Evolutionary conservation across 2,888 invertebrate species (phyloP).

Genomic region (Hirtodrosophila trivittata): DNA sequence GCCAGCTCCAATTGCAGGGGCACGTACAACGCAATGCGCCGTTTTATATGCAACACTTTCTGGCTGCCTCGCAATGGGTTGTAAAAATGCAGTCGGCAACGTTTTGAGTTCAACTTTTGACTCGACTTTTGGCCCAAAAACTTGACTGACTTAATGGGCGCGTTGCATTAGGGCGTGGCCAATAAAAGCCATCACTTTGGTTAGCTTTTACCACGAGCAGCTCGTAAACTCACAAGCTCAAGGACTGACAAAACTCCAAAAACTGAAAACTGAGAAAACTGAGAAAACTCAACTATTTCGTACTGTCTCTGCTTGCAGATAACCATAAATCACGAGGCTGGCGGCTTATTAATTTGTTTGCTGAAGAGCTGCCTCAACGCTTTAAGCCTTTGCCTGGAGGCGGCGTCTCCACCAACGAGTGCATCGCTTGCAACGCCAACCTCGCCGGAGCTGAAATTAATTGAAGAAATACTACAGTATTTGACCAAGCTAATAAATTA

Average conservation of each 20-base stretch:
- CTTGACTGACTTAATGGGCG: constrained; percentile 57
- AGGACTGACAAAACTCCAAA: too few relatives aligned
- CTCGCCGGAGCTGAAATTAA: constrained; percentile 80
- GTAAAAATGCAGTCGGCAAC: constrained; percentile 63
- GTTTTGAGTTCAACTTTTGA: constrained; percentile 43
- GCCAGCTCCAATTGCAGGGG: constrained; percentile 24
- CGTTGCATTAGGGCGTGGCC: constrained; percentile 61
- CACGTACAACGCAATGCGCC: constrained; percentile 72
- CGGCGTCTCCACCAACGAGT: constrained; percentile 50
- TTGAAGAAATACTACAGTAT: constrained; percentile 90
- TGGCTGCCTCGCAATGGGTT: constrained; percentile 63
- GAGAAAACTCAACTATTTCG: neutral
- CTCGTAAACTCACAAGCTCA: neutral
- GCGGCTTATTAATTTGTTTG: constrained; percentile 87
- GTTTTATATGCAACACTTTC: constrained; percentile 76
- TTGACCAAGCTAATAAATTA: constrained; percentile 88
- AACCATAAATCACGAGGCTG: constrained; percentile 90
- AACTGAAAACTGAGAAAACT: too few relatives aligned
- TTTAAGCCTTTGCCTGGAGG: constrained; percentile 81
- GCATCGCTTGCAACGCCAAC: constrained; percentile 31
- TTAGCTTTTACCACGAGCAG: constrained; percentile 22
- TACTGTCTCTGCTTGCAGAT: constrained; percentile 85
- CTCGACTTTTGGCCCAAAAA: constrained; percentile 31
- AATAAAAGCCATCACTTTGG: constrained; percentile 35
- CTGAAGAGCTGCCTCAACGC: constrained; percentile 82